A percentile compares a stretch with the other conserved stretches of the same genome.
phyloP scores from a whole-genome alignment of 1,140 invertebrate species.

The Achatina immaculata region DNA sequence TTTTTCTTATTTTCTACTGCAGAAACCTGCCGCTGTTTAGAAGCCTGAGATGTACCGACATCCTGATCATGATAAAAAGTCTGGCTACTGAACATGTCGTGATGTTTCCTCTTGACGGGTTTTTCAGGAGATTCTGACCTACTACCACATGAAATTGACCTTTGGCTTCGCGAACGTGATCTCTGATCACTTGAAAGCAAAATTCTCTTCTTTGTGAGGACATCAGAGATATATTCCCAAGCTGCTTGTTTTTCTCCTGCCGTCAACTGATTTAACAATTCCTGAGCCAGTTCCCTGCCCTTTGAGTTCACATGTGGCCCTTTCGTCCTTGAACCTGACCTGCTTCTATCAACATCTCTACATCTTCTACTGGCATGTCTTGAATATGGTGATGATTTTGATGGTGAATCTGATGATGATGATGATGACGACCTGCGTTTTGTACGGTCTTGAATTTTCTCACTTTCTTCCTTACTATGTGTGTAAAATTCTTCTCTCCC shows the following conservation, averaged over 20 bases:
- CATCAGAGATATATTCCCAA: not conserved
- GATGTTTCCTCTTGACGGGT: not conserved
- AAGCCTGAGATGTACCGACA: not conserved
- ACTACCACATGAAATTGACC: not conserved
- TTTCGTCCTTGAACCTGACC: not conserved
- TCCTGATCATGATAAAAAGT: too few relatives aligned
- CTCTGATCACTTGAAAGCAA: not conserved
- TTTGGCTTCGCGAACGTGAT: not conserved
- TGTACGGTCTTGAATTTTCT: not conserved
- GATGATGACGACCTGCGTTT: not conserved
- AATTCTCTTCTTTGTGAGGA: not conserved
- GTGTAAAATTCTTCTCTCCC: conserved; percentile 37
- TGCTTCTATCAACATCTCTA: not conserved
- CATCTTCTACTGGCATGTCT: not conserved
- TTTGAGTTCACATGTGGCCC: not conserved
- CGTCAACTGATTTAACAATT: not conserved
- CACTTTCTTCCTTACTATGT: conserved; percentile 24
- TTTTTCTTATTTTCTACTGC: not conserved
- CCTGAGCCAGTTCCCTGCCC: not conserved
- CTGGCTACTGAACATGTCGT: too few relatives aligned
- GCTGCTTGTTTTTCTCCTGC: not conserved
- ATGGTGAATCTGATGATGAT: not conserved
- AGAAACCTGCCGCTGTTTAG: not conserved
- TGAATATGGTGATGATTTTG: conserved; percentile 1
- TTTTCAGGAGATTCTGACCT: not conserved